These are phyloP conservation scores for Drosophila kanekoi DNA, from an alignment of 2,888 invertebrate genomes.

Conservation along the genomic window DNA sequence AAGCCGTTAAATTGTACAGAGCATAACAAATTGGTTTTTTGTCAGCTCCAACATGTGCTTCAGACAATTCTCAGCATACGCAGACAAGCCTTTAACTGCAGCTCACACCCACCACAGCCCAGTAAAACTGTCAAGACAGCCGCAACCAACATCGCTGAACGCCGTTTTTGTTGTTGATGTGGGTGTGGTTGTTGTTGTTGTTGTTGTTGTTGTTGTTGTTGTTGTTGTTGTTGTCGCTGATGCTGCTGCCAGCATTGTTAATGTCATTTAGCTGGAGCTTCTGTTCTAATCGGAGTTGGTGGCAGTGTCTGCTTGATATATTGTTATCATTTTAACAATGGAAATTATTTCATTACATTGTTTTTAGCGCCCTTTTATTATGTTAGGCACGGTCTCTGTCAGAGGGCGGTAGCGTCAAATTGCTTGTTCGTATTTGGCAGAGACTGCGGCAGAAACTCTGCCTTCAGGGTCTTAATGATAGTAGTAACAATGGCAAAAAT, in stretches of 20 bases:
- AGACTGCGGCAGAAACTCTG: not conserved
- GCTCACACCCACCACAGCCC: not conserved
- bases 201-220: conserved; percentile 36
- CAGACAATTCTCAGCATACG: conserved; percentile 54
- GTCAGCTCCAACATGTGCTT: conserved; percentile 58
- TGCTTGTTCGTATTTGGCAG: conserved; percentile 17
- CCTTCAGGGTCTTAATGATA: not conserved
- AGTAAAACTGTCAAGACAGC: conserved; percentile 64
- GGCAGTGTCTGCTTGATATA: conserved; percentile 82
- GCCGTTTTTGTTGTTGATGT: conserved; percentile 28
- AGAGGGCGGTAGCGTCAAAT: conserved; percentile 17
- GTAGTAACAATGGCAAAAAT: not conserved
- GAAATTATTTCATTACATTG: conserved; percentile 84
- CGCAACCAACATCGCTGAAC: conserved; percentile 52
- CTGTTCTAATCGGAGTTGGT: conserved; percentile 44
- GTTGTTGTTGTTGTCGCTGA: conserved; percentile 32
- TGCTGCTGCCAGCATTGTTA: conserved; percentile 56
- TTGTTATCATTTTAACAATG: conserved; percentile 83
- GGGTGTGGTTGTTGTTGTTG: conserved; percentile 33
- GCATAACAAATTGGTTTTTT: conserved; percentile 77
- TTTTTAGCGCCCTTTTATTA: conserved; percentile 70
- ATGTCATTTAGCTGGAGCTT: conserved; percentile 60
- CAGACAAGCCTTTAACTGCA: conserved; percentile 47
- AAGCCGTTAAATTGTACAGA: conserved; percentile 75
- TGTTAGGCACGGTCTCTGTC: conserved; percentile 62